A percentile compares a stretch with the other conserved stretches of the same genome.
Evolutionary conservation across 2,888 invertebrate genomes (phyloP).

Genomic region (Andrena camellia): DNA sequence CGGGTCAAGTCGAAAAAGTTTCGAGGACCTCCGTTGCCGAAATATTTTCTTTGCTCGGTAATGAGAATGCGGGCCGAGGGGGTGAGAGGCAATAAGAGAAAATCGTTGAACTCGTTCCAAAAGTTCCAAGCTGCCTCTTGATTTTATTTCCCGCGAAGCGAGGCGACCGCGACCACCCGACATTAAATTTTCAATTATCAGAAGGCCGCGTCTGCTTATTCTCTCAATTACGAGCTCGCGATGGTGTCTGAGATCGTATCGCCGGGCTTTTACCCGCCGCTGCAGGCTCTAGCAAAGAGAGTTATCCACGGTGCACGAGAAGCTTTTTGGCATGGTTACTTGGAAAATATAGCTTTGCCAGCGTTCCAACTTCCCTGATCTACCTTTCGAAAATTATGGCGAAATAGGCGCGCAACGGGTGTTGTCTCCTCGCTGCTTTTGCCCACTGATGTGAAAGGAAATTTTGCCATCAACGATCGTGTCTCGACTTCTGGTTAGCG

Average conservation of each 20-base stretch:
- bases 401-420: background rate
- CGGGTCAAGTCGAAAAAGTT: conserved; percentile 32
- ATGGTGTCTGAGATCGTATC: conserved; percentile 10
- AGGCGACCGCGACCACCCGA: conserved; percentile 5
- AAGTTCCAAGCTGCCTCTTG: conserved; percentile 49
- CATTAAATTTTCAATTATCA: conserved; percentile 70
- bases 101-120: conserved; percentile 60
- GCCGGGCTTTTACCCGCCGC: background rate
- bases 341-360: background rate
- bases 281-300: background rate
- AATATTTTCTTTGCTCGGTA: conserved; percentile 25
- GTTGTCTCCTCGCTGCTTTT: too few relatives aligned
- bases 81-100: conserved; percentile 26
- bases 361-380: background rate
- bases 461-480: background rate
- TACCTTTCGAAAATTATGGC: background rate
- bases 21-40: conserved; percentile 10
- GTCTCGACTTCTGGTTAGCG: too few relatives aligned
- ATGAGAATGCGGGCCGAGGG: conserved; percentile 19
- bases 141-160: conserved; percentile 40
- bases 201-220: conserved; percentile 34
- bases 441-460: too few relatives aligned
- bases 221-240: conserved; percentile 33
- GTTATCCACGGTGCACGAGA: background rate
- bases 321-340: background rate